A percentile compares a stretch with the other conserved stretches of the same genome.
These are phyloP conservation scores for Diplodus sargus DNA, from an alignment of 2,797 vertebrate species.

Conservation along the genomic window DNA sequence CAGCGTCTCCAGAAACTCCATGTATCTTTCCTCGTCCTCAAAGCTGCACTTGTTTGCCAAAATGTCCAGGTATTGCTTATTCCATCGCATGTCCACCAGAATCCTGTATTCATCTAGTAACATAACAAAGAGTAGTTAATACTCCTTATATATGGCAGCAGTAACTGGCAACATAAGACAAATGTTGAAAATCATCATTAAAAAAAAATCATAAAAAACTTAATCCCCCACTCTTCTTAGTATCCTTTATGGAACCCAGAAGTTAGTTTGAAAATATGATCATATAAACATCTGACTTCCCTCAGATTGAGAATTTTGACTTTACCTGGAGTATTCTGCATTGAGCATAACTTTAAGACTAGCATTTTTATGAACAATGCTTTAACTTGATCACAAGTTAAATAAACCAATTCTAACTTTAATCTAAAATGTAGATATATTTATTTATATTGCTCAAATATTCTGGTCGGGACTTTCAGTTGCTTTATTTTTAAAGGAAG, in stretches of 20 bases:
- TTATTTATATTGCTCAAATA: neutral
- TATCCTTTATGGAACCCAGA: neutral
- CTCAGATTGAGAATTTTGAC: neutral
- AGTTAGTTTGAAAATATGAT: neutral
- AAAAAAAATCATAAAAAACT: neutral
- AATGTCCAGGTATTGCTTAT: conserved; percentile 95
- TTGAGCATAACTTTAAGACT: neutral
- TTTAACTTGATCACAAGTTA: neutral
- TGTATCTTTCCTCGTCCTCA: conserved; percentile 90
- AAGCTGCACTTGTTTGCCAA: conserved; percentile 92
- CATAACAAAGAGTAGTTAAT: neutral
- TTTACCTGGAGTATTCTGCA: neutral
- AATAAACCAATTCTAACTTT: neutral
- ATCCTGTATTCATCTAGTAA: conserved; percentile 91
- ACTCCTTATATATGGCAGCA: neutral
- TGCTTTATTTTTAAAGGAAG: neutral
- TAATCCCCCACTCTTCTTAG: neutral
- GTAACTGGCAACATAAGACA: neutral
- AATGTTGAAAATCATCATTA: neutral
- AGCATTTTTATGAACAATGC: neutral
- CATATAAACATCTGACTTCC: too few species aligned
- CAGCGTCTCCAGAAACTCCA: conserved; percentile 89
- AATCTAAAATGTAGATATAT: neutral
- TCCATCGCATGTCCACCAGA: conserved; percentile 96
- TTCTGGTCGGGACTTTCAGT: neutral